A percentile compares a stretch with the other conserved stretches of the same genome.
Evolutionary conservation across 2,113 vertebrate species (phyloP).

Genomic region (Suncus etruscus): DNA sequence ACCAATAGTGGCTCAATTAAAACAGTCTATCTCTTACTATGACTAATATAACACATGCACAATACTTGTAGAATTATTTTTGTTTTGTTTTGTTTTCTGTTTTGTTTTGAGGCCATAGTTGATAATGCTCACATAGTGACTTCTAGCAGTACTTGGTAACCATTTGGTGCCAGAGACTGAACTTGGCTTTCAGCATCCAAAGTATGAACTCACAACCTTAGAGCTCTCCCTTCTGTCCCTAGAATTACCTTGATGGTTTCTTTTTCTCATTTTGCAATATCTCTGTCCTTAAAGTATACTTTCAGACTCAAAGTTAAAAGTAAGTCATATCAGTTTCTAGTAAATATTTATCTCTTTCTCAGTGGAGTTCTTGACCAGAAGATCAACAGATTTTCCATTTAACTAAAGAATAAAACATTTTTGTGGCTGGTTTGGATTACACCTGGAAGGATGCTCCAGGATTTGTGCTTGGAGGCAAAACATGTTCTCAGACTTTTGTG

Average conservation of each 20-base stretch:
- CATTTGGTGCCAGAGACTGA: too few relatives aligned
- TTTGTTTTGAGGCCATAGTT: too few relatives aligned
- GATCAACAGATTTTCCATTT: slow-evolving; percentile 48
- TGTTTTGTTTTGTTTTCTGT: too few relatives aligned
- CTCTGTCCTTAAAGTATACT: background rate
- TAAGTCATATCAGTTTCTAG: background rate
- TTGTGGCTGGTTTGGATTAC: background rate
- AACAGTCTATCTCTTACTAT: background rate
- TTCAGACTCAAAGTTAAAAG: background rate
- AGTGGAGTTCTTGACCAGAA: background rate
- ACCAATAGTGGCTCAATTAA: background rate
- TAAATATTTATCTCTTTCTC: slow-evolving; percentile 48
- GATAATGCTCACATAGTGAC: too few relatives aligned
- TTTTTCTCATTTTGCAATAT: background rate
- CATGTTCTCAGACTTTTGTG: too few relatives aligned
- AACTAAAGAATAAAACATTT: slow-evolving; percentile 11
- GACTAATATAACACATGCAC: background rate
- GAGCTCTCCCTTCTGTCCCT: too few relatives aligned
- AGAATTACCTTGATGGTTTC: background rate
- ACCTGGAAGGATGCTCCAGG: too few relatives aligned
- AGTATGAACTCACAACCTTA: too few relatives aligned
- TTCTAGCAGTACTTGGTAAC: too few relatives aligned
- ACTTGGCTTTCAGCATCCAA: too few relatives aligned
- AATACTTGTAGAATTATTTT: background rate
- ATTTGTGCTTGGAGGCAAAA: too few relatives aligned